Conservation (phyloP, 2,113 vertebrate genomes). For the Fregata magnificens region DNA sequence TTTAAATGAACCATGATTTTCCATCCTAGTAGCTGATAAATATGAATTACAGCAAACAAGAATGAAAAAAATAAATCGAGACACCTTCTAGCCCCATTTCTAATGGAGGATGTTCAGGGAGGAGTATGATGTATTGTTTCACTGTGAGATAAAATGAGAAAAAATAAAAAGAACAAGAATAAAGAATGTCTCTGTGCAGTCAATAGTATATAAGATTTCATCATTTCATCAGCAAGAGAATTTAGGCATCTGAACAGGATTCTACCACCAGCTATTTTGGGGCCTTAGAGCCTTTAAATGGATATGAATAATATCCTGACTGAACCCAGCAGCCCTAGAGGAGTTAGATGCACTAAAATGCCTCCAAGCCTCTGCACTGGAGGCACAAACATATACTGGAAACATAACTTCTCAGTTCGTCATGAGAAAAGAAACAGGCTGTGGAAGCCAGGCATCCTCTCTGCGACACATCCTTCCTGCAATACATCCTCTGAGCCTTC, state of each 20-base stretch:
- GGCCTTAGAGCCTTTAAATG: background rate
- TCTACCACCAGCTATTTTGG: background rate
- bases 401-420: background rate
- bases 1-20: background rate
- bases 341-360: background rate
- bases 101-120: background rate
- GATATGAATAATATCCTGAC: background rate
- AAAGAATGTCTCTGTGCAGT: background rate
- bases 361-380: background rate
- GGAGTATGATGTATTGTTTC: background rate
- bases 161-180: background rate
- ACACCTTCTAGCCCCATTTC: background rate
- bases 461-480: background rate
- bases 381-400: background rate
- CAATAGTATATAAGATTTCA: background rate
- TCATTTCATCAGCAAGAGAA: background rate
- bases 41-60: background rate
- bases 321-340: background rate
- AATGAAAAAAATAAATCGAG: background rate
- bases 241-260: background rate
- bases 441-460: background rate
- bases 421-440: background rate
- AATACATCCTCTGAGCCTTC: background rate
- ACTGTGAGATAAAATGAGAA: background rate
- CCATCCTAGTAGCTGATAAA: background rate